Conservation (phyloP, 2,888 invertebrate genomes). For the Philaethria dido region DNA sequence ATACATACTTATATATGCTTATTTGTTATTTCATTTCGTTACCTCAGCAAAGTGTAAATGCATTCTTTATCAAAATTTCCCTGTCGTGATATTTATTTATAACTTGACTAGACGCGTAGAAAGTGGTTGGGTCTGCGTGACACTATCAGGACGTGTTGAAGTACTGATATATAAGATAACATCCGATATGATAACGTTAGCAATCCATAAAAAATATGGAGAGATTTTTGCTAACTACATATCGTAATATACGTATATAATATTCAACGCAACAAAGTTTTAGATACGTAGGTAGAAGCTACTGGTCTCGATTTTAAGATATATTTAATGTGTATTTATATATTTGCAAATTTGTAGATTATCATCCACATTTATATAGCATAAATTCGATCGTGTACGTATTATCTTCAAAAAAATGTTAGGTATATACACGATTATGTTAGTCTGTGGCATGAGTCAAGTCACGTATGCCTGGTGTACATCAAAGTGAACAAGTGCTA, state of each 20-base stretch:
- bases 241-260: background rate
- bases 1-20: background rate
- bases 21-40: background rate
- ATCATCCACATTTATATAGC: background rate
- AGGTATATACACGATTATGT: conserved; percentile 34
- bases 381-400: conserved; percentile 29
- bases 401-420: conserved; percentile 47
- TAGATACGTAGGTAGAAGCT: no score
- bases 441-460: conserved; percentile 51
- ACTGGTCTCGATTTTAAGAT: no score
- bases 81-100: conserved; percentile 35
- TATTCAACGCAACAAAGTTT: no score
- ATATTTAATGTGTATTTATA: background rate
- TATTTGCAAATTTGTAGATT: background rate
- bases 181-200: conserved; percentile 43
- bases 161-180: conserved; percentile 50
- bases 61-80: conserved; percentile 24
- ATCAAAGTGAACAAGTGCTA: conserved; percentile 21
- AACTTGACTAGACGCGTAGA: conserved; percentile 38
- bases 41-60: conserved; percentile 5
- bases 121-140: conserved; percentile 45
- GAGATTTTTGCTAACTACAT: conserved; percentile 30
- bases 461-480: conserved; percentile 62
- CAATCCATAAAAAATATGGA: conserved; percentile 28
- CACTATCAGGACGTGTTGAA: conserved; percentile 51